Evolutionary conservation across 2,888 invertebrate species (phyloP).

Genomic region (Heliconius erato): DNA sequence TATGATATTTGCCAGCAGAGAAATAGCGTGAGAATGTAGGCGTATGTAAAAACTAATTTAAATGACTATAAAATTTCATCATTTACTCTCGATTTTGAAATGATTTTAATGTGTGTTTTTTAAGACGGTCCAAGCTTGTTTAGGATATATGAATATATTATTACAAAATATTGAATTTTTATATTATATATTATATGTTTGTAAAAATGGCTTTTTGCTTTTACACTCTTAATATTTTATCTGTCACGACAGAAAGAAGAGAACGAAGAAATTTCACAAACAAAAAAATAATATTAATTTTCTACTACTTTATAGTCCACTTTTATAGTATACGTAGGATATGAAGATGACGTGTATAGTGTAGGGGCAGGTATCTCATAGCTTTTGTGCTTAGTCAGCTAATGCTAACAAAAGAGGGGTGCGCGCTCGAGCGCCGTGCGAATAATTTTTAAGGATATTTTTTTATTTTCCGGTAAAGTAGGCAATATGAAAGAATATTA

Average conservation of each 20-base stretch:
- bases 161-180: not conserved
- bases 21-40: slow-evolving; percentile 55
- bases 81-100: slow-evolving; percentile 20
- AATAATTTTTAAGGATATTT: slow-evolving; percentile 26
- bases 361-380: slow-evolving; percentile 37
- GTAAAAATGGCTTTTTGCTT: not conserved
- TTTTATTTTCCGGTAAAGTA: slow-evolving; percentile 11
- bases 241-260: too few species aligned
- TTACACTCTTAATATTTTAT: not conserved
- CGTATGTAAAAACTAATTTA: slow-evolving; percentile 2
- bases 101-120: not conserved
- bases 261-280: not conserved
- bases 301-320: not conserved
- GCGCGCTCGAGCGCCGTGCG: slow-evolving; percentile 64
- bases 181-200: not conserved
- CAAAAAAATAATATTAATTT: not conserved
- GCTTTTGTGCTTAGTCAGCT: slow-evolving; percentile 70
- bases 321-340: not conserved
- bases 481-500: not conserved
- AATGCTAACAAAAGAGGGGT: slow-evolving; percentile 76
- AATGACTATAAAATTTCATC: slow-evolving; percentile 15
- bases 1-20: slow-evolving; percentile 52
- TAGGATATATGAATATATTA: not conserved
- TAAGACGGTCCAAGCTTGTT: not conserved
- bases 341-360: slow-evolving; percentile 19